Conservation (phyloP, 1,140 invertebrate genomes). For the Neotoxoptera formosana region DNA sequence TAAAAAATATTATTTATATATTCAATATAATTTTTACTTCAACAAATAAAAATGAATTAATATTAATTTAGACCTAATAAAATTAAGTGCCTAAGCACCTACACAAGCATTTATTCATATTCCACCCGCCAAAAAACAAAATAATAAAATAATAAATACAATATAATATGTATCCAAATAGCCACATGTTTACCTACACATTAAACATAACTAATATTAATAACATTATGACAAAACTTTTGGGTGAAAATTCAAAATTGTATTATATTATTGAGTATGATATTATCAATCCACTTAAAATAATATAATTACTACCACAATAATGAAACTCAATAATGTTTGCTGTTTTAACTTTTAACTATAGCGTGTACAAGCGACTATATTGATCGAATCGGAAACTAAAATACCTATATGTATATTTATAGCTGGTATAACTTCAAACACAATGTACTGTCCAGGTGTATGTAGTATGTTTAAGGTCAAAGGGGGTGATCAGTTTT, state of each 20-base stretch:
- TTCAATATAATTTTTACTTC: background rate
- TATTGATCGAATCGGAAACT: slow-evolving; percentile 34
- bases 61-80: background rate
- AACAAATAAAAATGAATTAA: background rate
- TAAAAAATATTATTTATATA: background rate
- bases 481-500: background rate
- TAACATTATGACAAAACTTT: background rate
- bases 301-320: background rate
- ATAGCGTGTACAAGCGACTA: background rate
- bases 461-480: slow-evolving; percentile 23
- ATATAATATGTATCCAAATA: background rate
- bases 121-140: background rate
- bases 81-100: background rate
- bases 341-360: background rate
- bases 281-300: background rate
- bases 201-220: background rate
- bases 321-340: background rate
- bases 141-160: background rate
- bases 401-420: slow-evolving; percentile 17
- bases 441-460: slow-evolving; percentile 20
- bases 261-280: background rate
- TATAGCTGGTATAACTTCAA: background rate
- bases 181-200: background rate
- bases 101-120: background rate
- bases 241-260: background rate